Evolutionary conservation across 2,113 vertebrate genomes (phyloP).

Genomic region (Tachycineta bicolor): DNA sequence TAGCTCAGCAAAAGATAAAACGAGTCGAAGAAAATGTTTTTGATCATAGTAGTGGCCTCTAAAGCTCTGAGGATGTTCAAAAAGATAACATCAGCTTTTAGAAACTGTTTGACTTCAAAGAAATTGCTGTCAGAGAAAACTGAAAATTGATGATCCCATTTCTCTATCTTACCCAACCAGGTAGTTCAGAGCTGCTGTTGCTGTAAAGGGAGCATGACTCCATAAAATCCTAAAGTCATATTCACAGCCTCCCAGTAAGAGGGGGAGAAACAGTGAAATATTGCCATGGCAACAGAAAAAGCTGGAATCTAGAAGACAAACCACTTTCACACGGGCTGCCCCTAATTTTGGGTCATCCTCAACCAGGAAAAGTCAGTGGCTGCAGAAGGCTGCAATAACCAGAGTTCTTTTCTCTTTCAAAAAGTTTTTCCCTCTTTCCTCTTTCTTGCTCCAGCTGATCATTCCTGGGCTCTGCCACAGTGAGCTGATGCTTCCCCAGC

Average conservation of each 20-base stretch:
- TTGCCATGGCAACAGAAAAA: background rate
- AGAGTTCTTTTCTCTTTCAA: background rate
- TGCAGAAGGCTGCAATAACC: background rate
- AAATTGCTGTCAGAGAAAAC: background rate
- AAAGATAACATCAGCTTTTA: constrained; percentile 8
- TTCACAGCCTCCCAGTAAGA: background rate
- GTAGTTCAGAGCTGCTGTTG: background rate
- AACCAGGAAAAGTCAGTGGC: fast-evolving
- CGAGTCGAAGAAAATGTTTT: background rate
- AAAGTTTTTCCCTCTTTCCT: background rate
- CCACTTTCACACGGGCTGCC: background rate
- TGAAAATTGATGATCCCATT: background rate
- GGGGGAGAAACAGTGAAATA: fast-evolving
- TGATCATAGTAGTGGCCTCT: background rate
- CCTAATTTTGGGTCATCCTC: background rate
- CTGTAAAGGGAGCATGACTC: background rate
- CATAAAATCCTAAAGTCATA: background rate
- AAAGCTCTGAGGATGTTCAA: background rate
- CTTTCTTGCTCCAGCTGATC: background rate
- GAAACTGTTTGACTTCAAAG: background rate
- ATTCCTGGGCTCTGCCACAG: background rate
- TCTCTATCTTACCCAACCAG: background rate
- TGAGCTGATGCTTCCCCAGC: background rate
- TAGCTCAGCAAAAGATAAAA: background rate
- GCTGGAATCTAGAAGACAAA: background rate